These are phyloP conservation scores for Trachymyrmex cornetzi DNA, from an alignment of 1,140 invertebrate species.

Conservation along the genomic window DNA sequence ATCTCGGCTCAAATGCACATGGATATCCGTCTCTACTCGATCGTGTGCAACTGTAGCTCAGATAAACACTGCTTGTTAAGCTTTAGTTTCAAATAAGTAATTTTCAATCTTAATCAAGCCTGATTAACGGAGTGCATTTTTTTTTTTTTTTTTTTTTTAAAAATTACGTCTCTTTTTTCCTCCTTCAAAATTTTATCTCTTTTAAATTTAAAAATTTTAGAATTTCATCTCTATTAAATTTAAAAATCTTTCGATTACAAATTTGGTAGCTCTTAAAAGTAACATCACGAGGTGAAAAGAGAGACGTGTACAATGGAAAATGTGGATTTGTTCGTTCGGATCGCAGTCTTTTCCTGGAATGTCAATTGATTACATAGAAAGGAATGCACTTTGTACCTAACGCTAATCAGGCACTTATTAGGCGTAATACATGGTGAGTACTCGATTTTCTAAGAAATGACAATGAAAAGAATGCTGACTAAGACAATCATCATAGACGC, in stretches of 20 bases:
- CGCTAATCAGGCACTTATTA: slow-evolving; percentile 47
- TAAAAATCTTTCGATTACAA: background rate
- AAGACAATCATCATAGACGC: background rate
- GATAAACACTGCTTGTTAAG: background rate
- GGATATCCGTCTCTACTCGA: background rate
- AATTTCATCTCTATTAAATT: background rate
- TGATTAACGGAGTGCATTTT: background rate
- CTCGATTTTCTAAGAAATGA: background rate
- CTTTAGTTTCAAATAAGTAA: background rate
- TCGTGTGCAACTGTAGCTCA: slow-evolving; percentile 1
- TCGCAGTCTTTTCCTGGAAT: slow-evolving; percentile 28
- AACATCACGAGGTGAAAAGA: background rate
- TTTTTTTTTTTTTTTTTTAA: background rate
- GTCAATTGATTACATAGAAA: background rate
- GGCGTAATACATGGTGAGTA: background rate
- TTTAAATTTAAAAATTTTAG: background rate
- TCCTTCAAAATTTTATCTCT: background rate
- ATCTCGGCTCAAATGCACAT: background rate
- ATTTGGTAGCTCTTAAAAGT: background rate
- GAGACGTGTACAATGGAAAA: background rate
- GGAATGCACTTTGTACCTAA: slow-evolving; percentile 23
- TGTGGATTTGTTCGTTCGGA: background rate
- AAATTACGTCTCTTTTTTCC: background rate
- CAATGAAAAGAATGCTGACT: background rate
- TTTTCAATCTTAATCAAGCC: background rate